Conservation (phyloP, 2,888 invertebrate species). For the Pheosia tremula region DNA sequence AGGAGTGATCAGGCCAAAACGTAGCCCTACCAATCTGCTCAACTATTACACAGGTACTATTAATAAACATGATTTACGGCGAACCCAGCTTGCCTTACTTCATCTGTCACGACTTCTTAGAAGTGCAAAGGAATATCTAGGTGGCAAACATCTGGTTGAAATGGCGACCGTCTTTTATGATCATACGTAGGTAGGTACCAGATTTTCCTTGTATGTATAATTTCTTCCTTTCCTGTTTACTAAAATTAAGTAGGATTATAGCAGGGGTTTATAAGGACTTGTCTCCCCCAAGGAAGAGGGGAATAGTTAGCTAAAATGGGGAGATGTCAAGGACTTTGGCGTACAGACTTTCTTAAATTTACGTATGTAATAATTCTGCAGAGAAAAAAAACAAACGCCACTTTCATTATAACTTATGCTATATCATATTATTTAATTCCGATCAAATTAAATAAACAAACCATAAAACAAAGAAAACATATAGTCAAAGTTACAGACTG, state of each 20-base stretch:
- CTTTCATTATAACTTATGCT: too few species aligned
- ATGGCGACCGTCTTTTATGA: not conserved
- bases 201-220: not conserved
- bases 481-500: constrained; percentile 24
- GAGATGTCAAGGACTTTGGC: too few species aligned
- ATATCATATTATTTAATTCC: too few species aligned
- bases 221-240: not conserved
- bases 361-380: too few species aligned
- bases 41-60: constrained; percentile 26
- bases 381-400: too few species aligned
- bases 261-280: too few species aligned
- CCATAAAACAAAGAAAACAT: too few species aligned
- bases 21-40: not conserved
- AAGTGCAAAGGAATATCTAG: not conserved
- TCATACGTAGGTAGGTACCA: not conserved
- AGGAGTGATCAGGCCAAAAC: constrained; percentile 11
- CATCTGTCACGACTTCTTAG: constrained; percentile 17
- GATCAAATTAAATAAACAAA: too few species aligned
- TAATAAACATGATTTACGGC: constrained; percentile 30
- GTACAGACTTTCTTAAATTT: too few species aligned
- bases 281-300: too few species aligned
- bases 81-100: constrained; percentile 17
- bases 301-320: too few species aligned
- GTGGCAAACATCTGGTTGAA: not conserved
- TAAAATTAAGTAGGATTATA: constrained; percentile 12